Evolutionary conservation across 2,113 vertebrate species (phyloP).

Genomic region (Gasterosteus nipponicus): DNA sequence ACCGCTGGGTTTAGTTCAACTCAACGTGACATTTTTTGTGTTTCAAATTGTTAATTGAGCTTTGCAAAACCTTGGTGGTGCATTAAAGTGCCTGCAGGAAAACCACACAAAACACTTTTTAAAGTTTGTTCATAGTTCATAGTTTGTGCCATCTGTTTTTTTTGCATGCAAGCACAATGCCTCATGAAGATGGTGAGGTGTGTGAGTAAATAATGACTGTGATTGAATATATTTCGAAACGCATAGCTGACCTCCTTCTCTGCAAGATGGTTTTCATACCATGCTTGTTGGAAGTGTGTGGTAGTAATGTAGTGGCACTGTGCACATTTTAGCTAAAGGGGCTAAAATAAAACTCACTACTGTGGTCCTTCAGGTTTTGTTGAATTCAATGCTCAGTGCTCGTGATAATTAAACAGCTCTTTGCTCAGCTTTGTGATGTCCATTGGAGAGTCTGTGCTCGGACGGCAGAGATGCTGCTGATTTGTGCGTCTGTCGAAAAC

Average conservation of each 20-base stretch:
- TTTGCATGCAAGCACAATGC: background rate
- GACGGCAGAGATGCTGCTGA: conserved; percentile 13
- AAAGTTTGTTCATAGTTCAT: background rate
- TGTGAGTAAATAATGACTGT: background rate
- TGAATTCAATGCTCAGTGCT: background rate
- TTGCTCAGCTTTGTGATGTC: conserved; percentile 1
- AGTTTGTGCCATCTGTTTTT: background rate
- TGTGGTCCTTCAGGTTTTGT: background rate
- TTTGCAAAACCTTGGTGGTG: background rate
- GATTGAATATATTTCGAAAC: background rate
- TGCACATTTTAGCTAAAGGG: conserved; percentile 3
- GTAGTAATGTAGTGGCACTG: background rate
- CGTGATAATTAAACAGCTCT: background rate
- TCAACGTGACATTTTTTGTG: background rate
- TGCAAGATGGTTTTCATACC: background rate
- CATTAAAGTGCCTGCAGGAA: background rate
- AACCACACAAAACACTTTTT: background rate
- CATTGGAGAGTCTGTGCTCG: conserved; percentile 11
- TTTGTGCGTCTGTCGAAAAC: conserved; percentile 43
- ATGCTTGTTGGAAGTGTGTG: background rate
- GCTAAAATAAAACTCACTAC: background rate
- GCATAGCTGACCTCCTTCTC: background rate
- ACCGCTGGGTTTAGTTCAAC: background rate
- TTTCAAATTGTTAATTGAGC: background rate
- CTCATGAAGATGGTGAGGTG: background rate